Conservation (phyloP, 2,113 vertebrate genomes). For the Carassius gibelio region DNA sequence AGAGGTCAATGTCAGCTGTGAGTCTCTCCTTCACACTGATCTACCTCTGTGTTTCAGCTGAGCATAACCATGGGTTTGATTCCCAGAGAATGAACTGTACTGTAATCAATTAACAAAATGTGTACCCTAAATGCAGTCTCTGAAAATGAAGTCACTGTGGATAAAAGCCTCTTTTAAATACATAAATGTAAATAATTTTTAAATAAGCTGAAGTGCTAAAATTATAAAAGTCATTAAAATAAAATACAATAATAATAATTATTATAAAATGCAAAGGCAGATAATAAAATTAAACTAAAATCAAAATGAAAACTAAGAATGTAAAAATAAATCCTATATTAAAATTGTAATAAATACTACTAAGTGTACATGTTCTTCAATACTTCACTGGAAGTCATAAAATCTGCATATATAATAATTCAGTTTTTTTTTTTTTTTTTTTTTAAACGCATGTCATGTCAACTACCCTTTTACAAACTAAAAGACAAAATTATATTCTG, state of each 20-base stretch:
- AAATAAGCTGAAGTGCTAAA: neutral
- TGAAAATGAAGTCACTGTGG: too few species aligned
- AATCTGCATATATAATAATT: neutral
- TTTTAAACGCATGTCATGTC: neutral
- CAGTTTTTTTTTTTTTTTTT: too few species aligned
- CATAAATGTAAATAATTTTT: neutral
- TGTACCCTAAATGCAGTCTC: too few species aligned
- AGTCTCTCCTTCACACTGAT: slow-evolving; percentile 60
- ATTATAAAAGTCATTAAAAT: too few species aligned
- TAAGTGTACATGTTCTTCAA: neutral
- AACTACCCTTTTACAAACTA: neutral
- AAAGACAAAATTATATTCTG: neutral
- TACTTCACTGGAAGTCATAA: neutral
- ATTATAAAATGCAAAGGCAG: too few species aligned
- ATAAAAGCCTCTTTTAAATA: neutral
- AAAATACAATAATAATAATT: too few species aligned
- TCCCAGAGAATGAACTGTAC: too few species aligned
- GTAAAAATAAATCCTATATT: too few species aligned
- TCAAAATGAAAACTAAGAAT: too few species aligned
- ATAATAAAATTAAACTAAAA: too few species aligned
- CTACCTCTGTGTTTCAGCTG: neutral
- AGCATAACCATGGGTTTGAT: neutral
- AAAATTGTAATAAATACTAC: too few species aligned
- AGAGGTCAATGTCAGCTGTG: slow-evolving; percentile 82
- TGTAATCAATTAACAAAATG: neutral